These are phyloP conservation scores for Patella pellucida DNA, from an alignment of 2,888 invertebrate species.

Conservation along the genomic window DNA sequence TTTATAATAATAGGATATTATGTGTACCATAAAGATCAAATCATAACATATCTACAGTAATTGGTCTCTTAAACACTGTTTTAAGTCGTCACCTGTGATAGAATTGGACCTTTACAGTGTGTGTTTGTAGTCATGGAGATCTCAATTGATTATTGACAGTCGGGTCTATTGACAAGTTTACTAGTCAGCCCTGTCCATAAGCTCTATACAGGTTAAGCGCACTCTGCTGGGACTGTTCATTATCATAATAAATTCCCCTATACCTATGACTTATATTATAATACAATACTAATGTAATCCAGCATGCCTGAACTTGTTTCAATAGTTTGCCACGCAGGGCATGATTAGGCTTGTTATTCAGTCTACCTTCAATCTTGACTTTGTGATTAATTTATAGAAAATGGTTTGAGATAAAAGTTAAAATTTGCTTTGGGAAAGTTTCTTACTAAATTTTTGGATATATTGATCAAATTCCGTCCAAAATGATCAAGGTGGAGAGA, in stretches of 20 bases:
- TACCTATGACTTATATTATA: slow-evolving; percentile 15
- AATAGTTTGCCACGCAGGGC: slow-evolving; percentile 2
- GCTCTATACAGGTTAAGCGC: too few species aligned
- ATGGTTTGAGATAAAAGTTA: slow-evolving; percentile 12
- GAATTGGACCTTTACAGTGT: too few species aligned
- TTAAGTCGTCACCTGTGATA: too few species aligned
- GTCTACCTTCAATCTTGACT: slow-evolving; percentile 18
- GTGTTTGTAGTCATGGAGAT: too few species aligned
- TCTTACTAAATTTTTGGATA: slow-evolving; percentile 7
- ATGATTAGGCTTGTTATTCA: slow-evolving; percentile 26
- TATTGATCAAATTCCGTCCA: slow-evolving; percentile 35
- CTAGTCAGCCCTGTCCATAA: too few species aligned
- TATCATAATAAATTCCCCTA: slow-evolving; percentile 16
- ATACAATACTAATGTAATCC: not conserved
- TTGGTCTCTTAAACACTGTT: too few species aligned
- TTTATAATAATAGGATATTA: too few species aligned
- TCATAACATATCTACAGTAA: too few species aligned
- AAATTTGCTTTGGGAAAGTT: slow-evolving; percentile 11
- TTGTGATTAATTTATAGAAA: slow-evolving; percentile 14
- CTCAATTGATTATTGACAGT: too few species aligned
- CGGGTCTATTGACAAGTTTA: too few species aligned
- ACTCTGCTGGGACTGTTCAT: not conserved
- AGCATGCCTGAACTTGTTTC: slow-evolving; percentile 25
- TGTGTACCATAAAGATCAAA: too few species aligned
- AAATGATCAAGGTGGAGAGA: slow-evolving; percentile 63